Evolutionary conservation across 2,113 vertebrate species (phyloP), one percentile per base, ranked within the genome.

Genomic region (Dromiciops gliroides): DNA sequence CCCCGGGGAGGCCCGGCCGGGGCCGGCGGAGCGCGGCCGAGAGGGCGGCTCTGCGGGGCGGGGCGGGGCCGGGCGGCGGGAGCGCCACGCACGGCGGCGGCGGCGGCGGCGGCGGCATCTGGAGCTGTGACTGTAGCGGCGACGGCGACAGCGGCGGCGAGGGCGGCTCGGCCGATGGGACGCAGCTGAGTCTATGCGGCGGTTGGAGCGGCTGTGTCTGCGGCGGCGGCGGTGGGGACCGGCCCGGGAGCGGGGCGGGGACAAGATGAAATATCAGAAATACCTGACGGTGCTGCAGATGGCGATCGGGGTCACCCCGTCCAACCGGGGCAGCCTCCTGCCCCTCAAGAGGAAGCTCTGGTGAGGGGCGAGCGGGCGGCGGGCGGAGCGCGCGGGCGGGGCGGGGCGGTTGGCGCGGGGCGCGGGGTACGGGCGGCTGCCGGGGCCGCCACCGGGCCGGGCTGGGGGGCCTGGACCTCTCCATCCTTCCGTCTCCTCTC

Each of bases 281-380:
- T 99, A 99, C 99, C 99, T 99, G 99, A 99, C 99, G 98, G 99
- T 99, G 98, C 99, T 99, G 99, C 99, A 99, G 99, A 99, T 99
- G 99, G 99, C 99, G 99, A 99, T 99, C 98, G 99, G 99, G 99
- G 99, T 99, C 99, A 99, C 99, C 98, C 99, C 99, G 98, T 99
- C 98, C 99, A 99, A 99, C 99, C 99, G 99, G 99, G 99, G 99
- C 98, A 99, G 99, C 98, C 99, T 99, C 96, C 99, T 99, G 99
- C 99, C 99, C 98, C 99, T 99, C 98, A 99, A 99, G 99, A 99
- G 99, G 99, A 99, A 98, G 98, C 99, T 99, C 98, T 99, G 99
- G 99, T 99, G 99, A 99, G 99, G 99, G 98, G 98, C 98, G 98
- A 97, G 97, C 50, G 93, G 90, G 89, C 56, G 83, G 93, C 31